phyloP scores from a whole-genome alignment of 2,888 invertebrate genomes.

The Amblyjoppa proteus region DNA sequence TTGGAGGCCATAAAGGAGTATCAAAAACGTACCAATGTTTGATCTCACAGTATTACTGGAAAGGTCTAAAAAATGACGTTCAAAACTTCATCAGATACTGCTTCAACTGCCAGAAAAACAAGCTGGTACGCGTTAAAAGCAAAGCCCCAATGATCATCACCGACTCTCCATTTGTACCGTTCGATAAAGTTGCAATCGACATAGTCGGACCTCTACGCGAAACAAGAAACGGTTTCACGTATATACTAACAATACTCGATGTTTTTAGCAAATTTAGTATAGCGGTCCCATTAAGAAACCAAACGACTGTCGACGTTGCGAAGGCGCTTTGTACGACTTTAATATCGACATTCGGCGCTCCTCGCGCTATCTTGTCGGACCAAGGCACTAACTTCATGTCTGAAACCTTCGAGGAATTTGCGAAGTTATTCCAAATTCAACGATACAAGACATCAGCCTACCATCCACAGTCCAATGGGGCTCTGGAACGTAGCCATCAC shows the following conservation, averaged over 20 bases:
- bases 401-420: conserved; percentile 43
- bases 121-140: conserved; percentile 46
- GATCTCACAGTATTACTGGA: conserved; percentile 41
- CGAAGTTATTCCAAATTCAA: conserved; percentile 20
- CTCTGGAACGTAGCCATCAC: conserved; percentile 50
- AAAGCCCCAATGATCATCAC: conserved; percentile 54
- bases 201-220: conserved; percentile 61
- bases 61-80: conserved; percentile 42
- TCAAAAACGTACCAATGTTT: conserved; percentile 54
- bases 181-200: conserved; percentile 55
- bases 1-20: conserved; percentile 58
- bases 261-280: conserved; percentile 30
- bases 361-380: conserved; percentile 58
- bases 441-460: conserved; percentile 38
- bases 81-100: conserved; percentile 32
- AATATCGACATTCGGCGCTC: conserved; percentile 49
- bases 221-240: conserved; percentile 56
- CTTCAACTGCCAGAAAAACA: conserved; percentile 43
- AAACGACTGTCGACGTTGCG: conserved; percentile 47
- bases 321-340: conserved; percentile 28
- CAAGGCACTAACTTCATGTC: conserved; percentile 60
- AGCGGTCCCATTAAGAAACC: not conserved
- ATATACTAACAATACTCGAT: conserved; percentile 40
- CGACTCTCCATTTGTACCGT: conserved; percentile 31
- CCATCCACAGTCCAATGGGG: conserved; percentile 55